Evolutionary conservation across 1,140 invertebrate genomes (phyloP).

Genomic region (Drosophila obscura): DNA sequence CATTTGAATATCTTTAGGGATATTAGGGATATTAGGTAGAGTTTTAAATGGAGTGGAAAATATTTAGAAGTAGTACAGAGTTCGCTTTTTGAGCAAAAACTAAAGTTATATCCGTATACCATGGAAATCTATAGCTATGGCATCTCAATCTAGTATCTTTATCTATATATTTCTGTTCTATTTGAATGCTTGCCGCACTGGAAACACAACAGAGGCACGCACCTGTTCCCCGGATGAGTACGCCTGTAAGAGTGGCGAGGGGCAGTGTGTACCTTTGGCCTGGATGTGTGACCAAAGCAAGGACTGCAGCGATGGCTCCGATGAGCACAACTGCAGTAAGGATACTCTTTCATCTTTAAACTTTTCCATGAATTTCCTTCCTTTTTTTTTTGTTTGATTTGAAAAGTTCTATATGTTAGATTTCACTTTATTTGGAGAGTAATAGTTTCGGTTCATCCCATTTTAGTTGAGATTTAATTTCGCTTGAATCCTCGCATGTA

Average conservation of each 20-base stretch:
- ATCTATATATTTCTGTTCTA: conserved; percentile 8
- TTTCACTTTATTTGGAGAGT: conserved; percentile 6
- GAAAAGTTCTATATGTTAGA: background rate
- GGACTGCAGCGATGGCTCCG: conserved; percentile 95
- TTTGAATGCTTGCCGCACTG: conserved; percentile 23
- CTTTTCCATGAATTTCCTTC: too few relatives aligned
- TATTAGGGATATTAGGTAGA: too few relatives aligned
- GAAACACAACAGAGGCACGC: conserved; percentile 89
- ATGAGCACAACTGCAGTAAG: conserved; percentile 96
- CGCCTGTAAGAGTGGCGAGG: conserved; percentile 90
- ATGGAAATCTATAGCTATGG: too few relatives aligned
- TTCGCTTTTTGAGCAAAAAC: background rate
- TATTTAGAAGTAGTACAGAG: background rate
- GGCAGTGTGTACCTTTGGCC: conserved; percentile 93
- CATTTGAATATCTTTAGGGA: background rate
- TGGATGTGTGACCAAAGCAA: conserved; percentile 96
- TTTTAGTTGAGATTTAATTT: conserved; percentile 1
- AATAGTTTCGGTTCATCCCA: conserved; percentile 1
- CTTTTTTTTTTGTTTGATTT: conserved; percentile 26
- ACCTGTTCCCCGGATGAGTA: conserved; percentile 94
- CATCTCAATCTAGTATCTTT: conserved; percentile 14
- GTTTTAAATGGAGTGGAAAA: too few relatives aligned
- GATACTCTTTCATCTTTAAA: conserved; percentile 26
- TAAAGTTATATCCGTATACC: too few relatives aligned
- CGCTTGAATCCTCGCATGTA: background rate